A percentile compares a stretch with the other conserved stretches of the same genome.
phyloP scores from a whole-genome alignment of 2,797 vertebrate genomes.

The Allobates femoralis region DNA sequence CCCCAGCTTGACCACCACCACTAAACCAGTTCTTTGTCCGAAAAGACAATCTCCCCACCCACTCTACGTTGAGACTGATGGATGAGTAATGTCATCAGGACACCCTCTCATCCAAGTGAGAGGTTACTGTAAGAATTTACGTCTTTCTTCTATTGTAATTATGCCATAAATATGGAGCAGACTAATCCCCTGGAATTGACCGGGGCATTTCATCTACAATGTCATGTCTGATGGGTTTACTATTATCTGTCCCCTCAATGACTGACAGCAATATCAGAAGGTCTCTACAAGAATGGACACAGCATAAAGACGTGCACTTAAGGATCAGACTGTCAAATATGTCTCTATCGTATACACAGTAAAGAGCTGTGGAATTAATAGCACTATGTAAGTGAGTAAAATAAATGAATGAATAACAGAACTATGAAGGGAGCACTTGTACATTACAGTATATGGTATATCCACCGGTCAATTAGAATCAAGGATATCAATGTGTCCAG shows the following conservation, averaged over 20 bases:
- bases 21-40: no score
- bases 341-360: neutral
- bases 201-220: neutral
- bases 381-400: no score
- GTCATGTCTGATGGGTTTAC: neutral
- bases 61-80: neutral
- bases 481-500: no score
- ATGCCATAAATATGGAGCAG: slow-evolving; percentile 5
- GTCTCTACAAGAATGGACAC: neutral
- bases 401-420: neutral
- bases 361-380: no score
- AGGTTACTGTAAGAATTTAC: neutral
- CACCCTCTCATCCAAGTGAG: neutral
- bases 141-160: neutral
- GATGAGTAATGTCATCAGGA: neutral
- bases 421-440: no score
- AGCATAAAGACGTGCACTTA: neutral
- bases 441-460: no score
- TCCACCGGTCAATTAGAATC: no score
- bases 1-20: no score
- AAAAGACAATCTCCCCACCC: no score
- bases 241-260: neutral
- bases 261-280: neutral
- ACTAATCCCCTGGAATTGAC: neutral
- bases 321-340: neutral